Evolutionary conservation across 2,888 invertebrate genomes (phyloP).

Genomic region (Pecten maximus): DNA sequence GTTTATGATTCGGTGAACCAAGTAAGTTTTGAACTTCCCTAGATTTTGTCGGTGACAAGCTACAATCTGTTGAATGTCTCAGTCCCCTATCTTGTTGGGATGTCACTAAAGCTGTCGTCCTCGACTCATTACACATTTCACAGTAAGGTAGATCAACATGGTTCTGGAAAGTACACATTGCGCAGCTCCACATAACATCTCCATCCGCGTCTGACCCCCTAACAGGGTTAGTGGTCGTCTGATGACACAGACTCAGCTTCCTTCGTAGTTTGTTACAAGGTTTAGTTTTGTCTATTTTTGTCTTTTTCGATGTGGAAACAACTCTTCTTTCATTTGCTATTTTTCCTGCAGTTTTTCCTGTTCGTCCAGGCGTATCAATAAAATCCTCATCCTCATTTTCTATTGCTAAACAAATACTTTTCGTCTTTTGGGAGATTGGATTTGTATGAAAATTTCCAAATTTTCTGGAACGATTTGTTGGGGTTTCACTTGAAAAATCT

Average conservation of each 20-base stretch:
- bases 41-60: background rate
- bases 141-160: slow-evolving; percentile 69
- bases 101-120: slow-evolving; percentile 31
- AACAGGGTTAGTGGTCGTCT: background rate
- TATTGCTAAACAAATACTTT: background rate
- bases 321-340: background rate
- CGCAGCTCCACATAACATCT: slow-evolving; percentile 71
- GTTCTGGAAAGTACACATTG: slow-evolving; percentile 76
- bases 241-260: background rate
- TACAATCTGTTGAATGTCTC: background rate
- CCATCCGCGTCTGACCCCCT: background rate
- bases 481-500: background rate
- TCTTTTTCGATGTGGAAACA: background rate
- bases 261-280: background rate
- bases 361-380: background rate
- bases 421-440: background rate
- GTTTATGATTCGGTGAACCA: background rate
- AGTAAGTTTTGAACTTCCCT: background rate
- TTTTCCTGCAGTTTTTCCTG: background rate
- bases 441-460: background rate
- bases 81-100: background rate
- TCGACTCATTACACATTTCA: slow-evolving; percentile 77
- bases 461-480: background rate
- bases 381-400: background rate
- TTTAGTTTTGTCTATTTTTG: background rate